Base-by-base conservation (phyloP, 30 jellyfish, hydroid and myxozoan genomes). In the Chrysaora quinquecirrha region DNA sequence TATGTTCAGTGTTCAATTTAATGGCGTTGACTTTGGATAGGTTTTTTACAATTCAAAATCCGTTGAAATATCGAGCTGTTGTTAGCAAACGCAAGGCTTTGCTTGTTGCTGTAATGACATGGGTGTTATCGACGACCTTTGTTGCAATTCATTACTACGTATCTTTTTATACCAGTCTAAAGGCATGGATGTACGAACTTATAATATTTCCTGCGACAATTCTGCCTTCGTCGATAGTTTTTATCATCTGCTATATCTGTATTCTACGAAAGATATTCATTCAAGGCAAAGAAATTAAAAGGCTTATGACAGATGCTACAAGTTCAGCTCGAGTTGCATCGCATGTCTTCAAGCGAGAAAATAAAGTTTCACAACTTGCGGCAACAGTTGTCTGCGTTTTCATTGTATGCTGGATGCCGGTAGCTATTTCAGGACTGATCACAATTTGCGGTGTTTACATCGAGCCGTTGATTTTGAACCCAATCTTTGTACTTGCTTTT, bases 321-420 rank as follows among this genome's bases (percentile, higher is more conserved):
- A 2, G 50, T 20, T 33, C 82, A 22, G 1, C 14, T 70, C 25
- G 21, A 28, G 21, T 3, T 24, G 49, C 49, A 25, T 11, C 20
- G 11, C 54, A 25, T 3, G 29, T 27, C 6, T 27, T 73, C 72
- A 7, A 27, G 12, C 76, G 95, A n/a, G 95, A 84, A 68, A 9
- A 49, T 7, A 64, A 74, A 84, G 47, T 84, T 18, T 47, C 96
- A 19, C 71, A 72, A 16, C 47, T 87, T 14, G 84, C 91, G n/a
- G 71, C 74, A 0, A 67, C 76, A 16, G 83, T 87, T 64, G 86
- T 71, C 18, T 60, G 64, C 20, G 84, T 48, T 1, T 87, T 87
- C 32, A 47, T 78, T 31, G 52, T 87, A 0, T 87, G 96, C 62
- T 87, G 96, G 96, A 23, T 71, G 23, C 96, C 96, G 0, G 54